Evolutionary conservation across 2,113 vertebrate species (phyloP), one percentile per base, ranked within the genome.

Genomic region (Xiphophorus hellerii): DNA sequence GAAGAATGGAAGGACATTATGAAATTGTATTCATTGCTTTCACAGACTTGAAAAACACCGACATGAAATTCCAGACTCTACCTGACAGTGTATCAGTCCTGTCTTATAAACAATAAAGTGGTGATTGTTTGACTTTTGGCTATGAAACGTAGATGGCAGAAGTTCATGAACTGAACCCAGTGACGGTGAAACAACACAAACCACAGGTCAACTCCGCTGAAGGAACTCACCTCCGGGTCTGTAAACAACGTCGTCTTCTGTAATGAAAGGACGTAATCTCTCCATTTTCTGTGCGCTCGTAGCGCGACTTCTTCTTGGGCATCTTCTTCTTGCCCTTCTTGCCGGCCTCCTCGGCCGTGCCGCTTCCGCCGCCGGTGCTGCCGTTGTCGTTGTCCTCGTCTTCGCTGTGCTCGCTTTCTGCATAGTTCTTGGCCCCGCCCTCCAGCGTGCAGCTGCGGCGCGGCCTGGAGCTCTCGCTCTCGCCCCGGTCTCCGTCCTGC

Each of bases 181-280:
- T 22, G 35, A 14, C 5, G 13, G 25, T 51, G 31, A 2, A 0
- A 25, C 33, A 17, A 44, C 31, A 42, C 27, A 27, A 61, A 37
- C 58, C 22, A 25, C 39, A 69, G 10, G 35, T 37, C 31, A 66
- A 13, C n/a, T n/a, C 29, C 15, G 2, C 58, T 11, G 60, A 37
- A 62, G 8, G 29, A 27, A 65, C 96, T 97, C 78, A 99, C 98
- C 98, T 94, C 97, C 98, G 0, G 98, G 96, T 90, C 97, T 94
- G 94, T 99, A 99, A 76, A 99, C 94, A 1, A 98, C 91, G 1
- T 99, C 98, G 0, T 98, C 97, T 89, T 99, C 98, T 0, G 98
- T 99, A 90, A 99, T 95, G 83, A 97, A 97, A 99, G 7, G 98
- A 99, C 0, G 98, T 98, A 80, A 99, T 99, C 84, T 99, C 98